Evolutionary conservation across 1,140 invertebrate species (phyloP).

Genomic region (Megathymus violae): DNA sequence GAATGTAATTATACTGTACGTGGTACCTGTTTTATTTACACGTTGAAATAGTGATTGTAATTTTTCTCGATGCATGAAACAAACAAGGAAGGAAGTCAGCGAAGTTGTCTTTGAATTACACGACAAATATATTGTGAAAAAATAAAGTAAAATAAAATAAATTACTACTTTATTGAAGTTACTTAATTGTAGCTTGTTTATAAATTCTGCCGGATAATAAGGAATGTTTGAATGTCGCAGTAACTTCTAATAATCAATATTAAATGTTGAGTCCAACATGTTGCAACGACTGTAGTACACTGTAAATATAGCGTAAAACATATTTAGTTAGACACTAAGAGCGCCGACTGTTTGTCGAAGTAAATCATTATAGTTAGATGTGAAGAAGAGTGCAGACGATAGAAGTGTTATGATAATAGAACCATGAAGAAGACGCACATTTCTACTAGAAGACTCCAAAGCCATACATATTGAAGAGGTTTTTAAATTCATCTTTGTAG

Average conservation of each 20-base stretch:
- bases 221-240: conserved; percentile 18
- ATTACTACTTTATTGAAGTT: no score
- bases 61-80: conserved; percentile 1
- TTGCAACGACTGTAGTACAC: conserved; percentile 18
- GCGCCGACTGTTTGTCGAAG: neutral
- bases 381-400: conserved; percentile 6
- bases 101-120: no score
- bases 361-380: neutral
- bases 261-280: conserved; percentile 25
- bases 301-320: conserved; percentile 14
- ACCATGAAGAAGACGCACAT: no score
- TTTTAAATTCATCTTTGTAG: no score
- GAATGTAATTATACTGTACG: conserved; percentile 2
- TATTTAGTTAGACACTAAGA: conserved; percentile 20
- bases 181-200: no score
- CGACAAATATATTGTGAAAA: neutral
- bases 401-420: neutral
- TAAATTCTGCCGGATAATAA: no score
- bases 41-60: conserved; percentile 7
- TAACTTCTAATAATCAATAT: conserved; percentile 24
- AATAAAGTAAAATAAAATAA: no score
- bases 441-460: no score
- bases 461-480: no score
- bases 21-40: conserved; percentile 9
- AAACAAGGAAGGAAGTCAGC: no score